Percentiles rank a stretch among this genome's conserved stretches.
These are phyloP conservation scores for Cirrhinus molitorella DNA, from an alignment of 2,797 vertebrate species.

Conservation along the genomic window DNA sequence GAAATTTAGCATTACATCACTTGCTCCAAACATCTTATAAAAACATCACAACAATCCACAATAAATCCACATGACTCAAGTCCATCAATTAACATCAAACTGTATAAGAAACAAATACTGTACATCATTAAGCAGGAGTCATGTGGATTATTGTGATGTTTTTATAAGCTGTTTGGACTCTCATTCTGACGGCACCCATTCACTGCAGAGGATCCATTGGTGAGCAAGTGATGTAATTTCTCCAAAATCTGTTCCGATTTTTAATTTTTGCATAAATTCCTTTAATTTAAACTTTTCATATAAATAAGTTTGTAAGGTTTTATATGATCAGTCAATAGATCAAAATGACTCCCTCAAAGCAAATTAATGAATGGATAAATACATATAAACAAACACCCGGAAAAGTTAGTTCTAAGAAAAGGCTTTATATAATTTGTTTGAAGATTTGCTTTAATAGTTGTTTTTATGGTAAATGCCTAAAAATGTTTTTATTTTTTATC, in stretches of 20 bases:
- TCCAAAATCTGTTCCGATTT: background rate
- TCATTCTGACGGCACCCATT: too few species aligned
- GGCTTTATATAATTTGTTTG: background rate
- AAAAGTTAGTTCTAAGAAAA: background rate
- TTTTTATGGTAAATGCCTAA: background rate
- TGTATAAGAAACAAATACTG: background rate
- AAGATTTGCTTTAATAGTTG: background rate
- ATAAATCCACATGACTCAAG: background rate
- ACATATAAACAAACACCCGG: background rate
- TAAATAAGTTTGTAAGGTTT: background rate
- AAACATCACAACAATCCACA: background rate
- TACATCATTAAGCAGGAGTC: background rate
- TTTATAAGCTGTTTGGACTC: too few species aligned
- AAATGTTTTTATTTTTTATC: background rate
- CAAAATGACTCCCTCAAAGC: background rate
- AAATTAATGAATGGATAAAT: background rate
- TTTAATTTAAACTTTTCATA: background rate
- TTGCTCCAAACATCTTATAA: background rate
- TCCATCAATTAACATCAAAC: background rate
- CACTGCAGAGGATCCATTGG: background rate
- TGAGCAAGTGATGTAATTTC: background rate
- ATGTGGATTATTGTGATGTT: background rate
- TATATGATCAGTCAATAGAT: background rate
- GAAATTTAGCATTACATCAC: too few species aligned
- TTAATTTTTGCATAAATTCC: background rate